Percentiles rank a stretch among this genome's conserved stretches.
Conservation (phyloP, 2,113 vertebrate species). For the Danionella cerebrum region DNA sequence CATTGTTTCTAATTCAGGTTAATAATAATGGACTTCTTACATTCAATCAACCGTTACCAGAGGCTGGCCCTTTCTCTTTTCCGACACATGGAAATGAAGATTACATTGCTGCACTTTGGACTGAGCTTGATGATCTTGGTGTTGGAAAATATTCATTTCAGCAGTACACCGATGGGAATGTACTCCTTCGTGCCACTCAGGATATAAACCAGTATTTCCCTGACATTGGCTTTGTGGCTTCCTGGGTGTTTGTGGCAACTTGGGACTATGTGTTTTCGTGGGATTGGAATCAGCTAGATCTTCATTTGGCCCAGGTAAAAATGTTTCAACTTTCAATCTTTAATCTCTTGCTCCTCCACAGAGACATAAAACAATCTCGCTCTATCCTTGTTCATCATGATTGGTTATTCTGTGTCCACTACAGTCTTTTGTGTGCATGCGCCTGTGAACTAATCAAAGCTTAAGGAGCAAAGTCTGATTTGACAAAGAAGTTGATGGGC, state of each 20-base stretch:
- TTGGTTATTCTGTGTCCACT: too few relatives aligned
- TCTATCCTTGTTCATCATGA: too few relatives aligned
- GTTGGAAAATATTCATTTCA: conserved; percentile 31
- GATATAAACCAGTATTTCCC: conserved; percentile 44
- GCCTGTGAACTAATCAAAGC: too few relatives aligned
- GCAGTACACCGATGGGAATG: accelerated
- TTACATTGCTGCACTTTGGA: conserved; percentile 40
- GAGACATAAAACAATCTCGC: too few relatives aligned
- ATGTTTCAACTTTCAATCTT: too few relatives aligned
- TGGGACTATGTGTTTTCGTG: conserved; percentile 39
- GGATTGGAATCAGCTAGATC: too few relatives aligned
- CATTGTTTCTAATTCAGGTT: neutral
- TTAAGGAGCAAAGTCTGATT: too few relatives aligned
- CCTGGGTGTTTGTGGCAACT: conserved; percentile 38
- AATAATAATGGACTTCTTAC: conserved; percentile 20
- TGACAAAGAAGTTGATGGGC: too few relatives aligned
- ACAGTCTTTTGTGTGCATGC: too few relatives aligned
- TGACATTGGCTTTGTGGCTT: accelerated
- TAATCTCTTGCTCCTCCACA: too few relatives aligned
- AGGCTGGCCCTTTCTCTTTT: neutral
- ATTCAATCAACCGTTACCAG: neutral
- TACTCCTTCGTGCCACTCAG: conserved; percentile 2
- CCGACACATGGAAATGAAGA: neutral
- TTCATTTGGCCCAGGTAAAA: too few relatives aligned
- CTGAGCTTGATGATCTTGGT: neutral